Evolutionary conservation across 2,888 invertebrate species (phyloP).

Genomic region (Lasioglossum lativentre): DNA sequence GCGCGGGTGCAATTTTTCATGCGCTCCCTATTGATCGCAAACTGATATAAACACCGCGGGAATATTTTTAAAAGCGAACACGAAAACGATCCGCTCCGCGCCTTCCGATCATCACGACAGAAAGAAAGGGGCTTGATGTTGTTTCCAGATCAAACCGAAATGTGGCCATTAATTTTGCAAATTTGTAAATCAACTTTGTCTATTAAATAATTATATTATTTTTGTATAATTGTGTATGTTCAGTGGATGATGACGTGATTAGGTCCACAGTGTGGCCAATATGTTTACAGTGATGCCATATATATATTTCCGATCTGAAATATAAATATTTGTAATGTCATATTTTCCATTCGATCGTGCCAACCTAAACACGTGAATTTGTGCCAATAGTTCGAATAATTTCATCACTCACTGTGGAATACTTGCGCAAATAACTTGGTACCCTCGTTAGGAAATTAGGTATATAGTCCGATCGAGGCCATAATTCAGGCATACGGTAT

Average conservation of each 20-base stretch:
- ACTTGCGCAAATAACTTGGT: neutral
- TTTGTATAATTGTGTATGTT: neutral
- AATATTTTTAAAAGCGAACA: neutral
- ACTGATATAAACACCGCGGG: conserved; percentile 25
- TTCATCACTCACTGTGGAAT: neutral
- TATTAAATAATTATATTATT: no score
- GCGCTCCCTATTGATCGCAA: conserved; percentile 23
- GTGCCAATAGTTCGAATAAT: neutral
- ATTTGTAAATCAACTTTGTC: no score
- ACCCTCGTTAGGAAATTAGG: neutral
- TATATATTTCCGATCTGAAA: neutral
- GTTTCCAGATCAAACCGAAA: no score
- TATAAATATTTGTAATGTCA: neutral
- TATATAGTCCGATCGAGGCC: neutral
- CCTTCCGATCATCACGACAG: neutral
- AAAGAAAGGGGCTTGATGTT: no score
- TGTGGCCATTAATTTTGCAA: no score
- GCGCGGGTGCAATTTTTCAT: conserved; percentile 33
- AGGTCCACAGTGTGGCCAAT: neutral
- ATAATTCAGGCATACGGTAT: neutral
- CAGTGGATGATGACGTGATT: neutral
- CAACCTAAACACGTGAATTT: neutral
- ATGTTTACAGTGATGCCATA: neutral
- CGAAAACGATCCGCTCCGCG: neutral
- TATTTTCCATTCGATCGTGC: neutral